Evolutionary conservation across 2,888 invertebrate species (phyloP), one percentile per base, ranked within the genome.

Genomic region (Nebria brevicollis): DNA sequence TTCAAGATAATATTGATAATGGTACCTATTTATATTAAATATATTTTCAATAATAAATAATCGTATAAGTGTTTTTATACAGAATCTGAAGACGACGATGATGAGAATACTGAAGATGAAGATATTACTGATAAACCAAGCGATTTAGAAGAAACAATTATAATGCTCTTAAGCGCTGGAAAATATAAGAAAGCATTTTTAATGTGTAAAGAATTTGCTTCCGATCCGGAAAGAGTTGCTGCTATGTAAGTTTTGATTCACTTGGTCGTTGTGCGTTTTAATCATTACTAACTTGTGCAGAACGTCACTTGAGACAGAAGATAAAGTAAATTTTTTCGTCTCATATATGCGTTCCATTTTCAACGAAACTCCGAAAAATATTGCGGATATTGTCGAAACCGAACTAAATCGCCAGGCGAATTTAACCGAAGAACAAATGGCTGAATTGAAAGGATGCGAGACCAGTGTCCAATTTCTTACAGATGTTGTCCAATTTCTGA

Each of bases 391-490:
- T 66, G 66, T 72, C 15, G 64, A 77, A 10, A 34, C 11, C 74
- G 82, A 72, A 72, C 66, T 82, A 25, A 73, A 77, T 64, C 81
- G 77, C 68, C 75, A 34, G 13, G 70, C 73, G 70, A 77, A 68
- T 68, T 64, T 73, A 72, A 34, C 78, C 0, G 73, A 75, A 6
- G 82, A 87, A 74, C 86, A 86, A 41, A 64, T 66, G 11, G 83
- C 83, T 64, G 84, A 85, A 64, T 68, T 86, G 2, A 81, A 93
- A 85, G 90, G 92, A 83, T 87, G 93, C 76, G 85, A 86, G 76
- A 76, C 82, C 3, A 90, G 93, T 4, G 94, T 96, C 0, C 92
- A 93, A 75, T 97, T 95, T 86, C 90, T 96, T 0, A 92, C 93
- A 89, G 95, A 86, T 75, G 85, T 86, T 5, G 86, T 86, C 5